Evolutionary conservation across 2,113 vertebrate genomes (phyloP), one percentile per base, ranked within the genome.

Genomic region (Eleginops maclovinus): DNA sequence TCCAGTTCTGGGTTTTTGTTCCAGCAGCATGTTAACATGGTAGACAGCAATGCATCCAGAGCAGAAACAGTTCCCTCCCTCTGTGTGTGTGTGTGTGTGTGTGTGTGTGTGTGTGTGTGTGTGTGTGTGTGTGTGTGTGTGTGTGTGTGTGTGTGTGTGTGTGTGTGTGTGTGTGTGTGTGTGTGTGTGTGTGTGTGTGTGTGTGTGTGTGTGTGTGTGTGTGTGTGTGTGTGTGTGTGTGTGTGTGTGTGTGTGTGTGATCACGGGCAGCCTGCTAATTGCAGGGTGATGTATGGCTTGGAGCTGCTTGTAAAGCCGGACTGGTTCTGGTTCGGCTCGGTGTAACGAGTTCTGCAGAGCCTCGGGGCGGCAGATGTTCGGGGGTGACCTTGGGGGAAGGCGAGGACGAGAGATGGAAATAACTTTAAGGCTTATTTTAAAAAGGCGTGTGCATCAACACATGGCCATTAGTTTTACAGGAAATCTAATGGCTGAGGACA

Each of bases 251-350:
- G 21, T 65, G 63, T 70, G 65, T 31, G 28, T 31, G 28, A 31
- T 31, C 28, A 31, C 28, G 28, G 80, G 73, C 81, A 58, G 75
- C 60, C 63, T 81, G 68, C 73, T 93, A 93, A 95, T 92, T 91
- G 88, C 72, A 93, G 83, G 85, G 88, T 84, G 89, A 91, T 89
- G 88, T 85, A 82, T 58, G 84, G n/a, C n/a, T n/a, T n/a, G n/a
- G n/a, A n/a, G n/a, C n/a, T n/a, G n/a, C n/a, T n/a, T n/a, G n/a
- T n/a, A n/a, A n/a, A n/a, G n/a, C n/a, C n/a, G n/a, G n/a, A 51
- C 75, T 50, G 28, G 67, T 62, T 62, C 54, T 72, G 47, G 24
- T 71, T 73, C 31, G 28, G 66, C 51, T 22, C 54, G 22, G 5
- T 49, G 60, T 75, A 87, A 89, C 41, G 78, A 77, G 77, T 87